phyloP scores from a whole-genome alignment of 2,797 vertebrate species.

The Gymnoscopelus microlampas region DNA sequence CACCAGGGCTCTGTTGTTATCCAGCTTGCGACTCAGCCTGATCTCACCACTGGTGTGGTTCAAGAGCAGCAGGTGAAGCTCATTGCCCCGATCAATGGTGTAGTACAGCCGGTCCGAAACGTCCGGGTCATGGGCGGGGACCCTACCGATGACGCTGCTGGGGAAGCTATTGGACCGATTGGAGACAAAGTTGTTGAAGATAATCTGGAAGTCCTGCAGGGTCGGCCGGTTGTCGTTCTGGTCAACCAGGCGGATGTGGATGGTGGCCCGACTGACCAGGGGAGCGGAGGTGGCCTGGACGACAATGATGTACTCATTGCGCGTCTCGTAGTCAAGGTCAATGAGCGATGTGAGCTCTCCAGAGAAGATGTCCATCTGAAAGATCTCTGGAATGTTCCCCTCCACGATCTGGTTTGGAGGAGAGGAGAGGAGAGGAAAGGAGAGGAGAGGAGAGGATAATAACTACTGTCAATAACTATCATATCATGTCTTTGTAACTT shows the following conservation, averaged over 20 bases:
- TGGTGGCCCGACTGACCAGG: conserved; percentile 95
- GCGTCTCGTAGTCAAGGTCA: conserved; percentile 94
- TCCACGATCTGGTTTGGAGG: conserved; percentile 87
- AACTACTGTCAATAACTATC: too few relatives aligned
- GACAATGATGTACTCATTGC: conserved; percentile 93
- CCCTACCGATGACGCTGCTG: conserved; percentile 91
- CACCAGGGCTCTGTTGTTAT: conserved; percentile 97
- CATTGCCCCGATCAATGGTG: conserved; percentile 95
- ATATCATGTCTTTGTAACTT: too few relatives aligned
- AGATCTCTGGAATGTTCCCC: conserved; percentile 98
- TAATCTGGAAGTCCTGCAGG: conserved; percentile 96
- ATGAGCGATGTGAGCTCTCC: conserved; percentile 98
- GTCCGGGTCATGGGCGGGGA: conserved; percentile 96
- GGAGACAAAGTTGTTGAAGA: conserved; percentile 98
- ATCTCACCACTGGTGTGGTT: conserved; percentile 97
- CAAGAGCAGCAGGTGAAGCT: conserved; percentile 93
- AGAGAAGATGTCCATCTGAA: conserved; percentile 99
- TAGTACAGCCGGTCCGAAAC: conserved; percentile 94
- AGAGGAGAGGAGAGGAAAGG: too few relatives aligned
- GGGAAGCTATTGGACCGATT: conserved; percentile 98
- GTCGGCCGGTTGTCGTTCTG: conserved; percentile 97
- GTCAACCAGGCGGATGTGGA: conserved; percentile 92
- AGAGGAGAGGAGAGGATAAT: too few relatives aligned
- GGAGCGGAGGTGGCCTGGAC: conserved; percentile 98
- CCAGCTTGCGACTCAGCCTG: conserved; percentile 94